Evolutionary conservation across 1,140 invertebrate species (phyloP), one percentile per base, ranked within the genome.

Genomic region (Drosophila nebulosa): DNA sequence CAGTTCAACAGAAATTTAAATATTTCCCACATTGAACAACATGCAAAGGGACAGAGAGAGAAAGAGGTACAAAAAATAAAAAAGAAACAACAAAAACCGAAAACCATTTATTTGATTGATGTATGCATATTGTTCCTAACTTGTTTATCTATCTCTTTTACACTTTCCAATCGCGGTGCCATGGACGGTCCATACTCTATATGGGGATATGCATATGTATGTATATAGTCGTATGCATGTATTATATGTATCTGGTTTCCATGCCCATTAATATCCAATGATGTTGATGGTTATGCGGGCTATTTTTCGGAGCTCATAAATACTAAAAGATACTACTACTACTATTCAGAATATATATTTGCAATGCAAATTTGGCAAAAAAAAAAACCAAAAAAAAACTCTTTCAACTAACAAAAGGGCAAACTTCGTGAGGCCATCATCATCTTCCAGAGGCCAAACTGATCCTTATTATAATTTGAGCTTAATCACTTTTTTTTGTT

Each of bases 251-350:
- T 76, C 59, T 76, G 73, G 73, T 76, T 69, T 76, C 73, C 53
- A 69, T 66, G 73, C 36, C 53, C 73, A 70, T 69, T 58, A 69
- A 64, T 62, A 79, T 61, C 51, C 52, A 64, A 22, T 51, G 55
- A 65, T 26, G 26, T 62, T 53, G 26, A 68, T 53, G 58, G 62
- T 56, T 65, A 39, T 69, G 53, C 36, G 50, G 51, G 35, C 66
- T 75, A 56, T 84, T 71, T 84, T 66, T 57, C 59, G 72, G 58
- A 83, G 67, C 67, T 79, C 75, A 79, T 84, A 84, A 84, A 84
- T 68, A 65, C 66, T 66, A 74, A 74, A 26, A 30, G n/a, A 27
- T 16, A 46, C 9, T 42, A 42, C 39, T 16, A 7, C 32, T 36
- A 50, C 50, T 62, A 58, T 6, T 39, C 32, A 58, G 56, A 39